Base-by-base conservation (phyloP, 2,113 vertebrate genomes). In the Lamprologus lemairii region DNA sequence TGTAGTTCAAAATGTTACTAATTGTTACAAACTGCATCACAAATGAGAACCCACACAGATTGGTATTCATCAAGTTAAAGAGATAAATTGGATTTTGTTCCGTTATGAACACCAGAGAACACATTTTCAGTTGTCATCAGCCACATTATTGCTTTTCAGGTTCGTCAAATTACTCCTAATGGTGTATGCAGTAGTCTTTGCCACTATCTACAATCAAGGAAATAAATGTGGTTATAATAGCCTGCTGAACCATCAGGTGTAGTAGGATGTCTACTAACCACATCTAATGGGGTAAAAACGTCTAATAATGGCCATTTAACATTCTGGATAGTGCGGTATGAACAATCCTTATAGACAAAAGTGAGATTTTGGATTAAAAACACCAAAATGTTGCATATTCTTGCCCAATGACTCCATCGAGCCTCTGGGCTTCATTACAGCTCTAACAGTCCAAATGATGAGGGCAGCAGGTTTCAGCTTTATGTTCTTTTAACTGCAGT, bases 201-300 rank as follows among this genome's bases (percentile, higher is more conserved):
- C 45, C 45, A 2, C 9, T 2, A 3, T 28, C 23, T 5, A 47
- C 45, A 78, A 33, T 78, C 9, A 33, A 51, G 73, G 26, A 51
- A 51, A n/a, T 78, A 78, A 9, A 78, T 13, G 42, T 0, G 0
- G 73, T 51, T 8, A 51, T 51, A n/a, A 78, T 33, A n/a, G 7
- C 45, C 73, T 31, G 26, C 26, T 33, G 73, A 33, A 1, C 17
- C 7, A 51, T 78, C 45, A 4, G 10, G 73, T 78, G 45, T 51
- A 51, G 45, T n/a, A 78, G 10, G 73, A 49, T 7, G 45, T 2
- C 4, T 31, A 13, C 26, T 78, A 13, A 49, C 45, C 26, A 78
- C 17, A 51, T 78, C 10, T 13, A 33, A 31, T 12, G 26, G 26
- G 26, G 26, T 51, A n/a, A 78, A 31, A 78, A 51, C 1, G 2